Evolutionary conservation across 2,797 vertebrate genomes (phyloP).

Genomic region (Enteromius afrohamiltoni): DNA sequence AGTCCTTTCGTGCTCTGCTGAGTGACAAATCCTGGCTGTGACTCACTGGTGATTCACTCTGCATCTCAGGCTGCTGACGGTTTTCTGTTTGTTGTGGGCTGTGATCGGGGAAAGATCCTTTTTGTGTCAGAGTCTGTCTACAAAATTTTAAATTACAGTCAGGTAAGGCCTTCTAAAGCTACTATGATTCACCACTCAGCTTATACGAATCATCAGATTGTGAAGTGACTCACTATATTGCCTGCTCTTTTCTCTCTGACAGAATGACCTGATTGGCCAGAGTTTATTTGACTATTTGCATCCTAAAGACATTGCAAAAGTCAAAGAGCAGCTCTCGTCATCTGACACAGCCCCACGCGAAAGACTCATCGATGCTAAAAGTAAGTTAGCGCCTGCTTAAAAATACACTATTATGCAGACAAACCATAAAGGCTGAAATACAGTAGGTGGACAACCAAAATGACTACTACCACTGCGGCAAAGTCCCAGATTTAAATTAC

Average conservation of each 20-base stretch:
- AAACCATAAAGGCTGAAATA: neutral
- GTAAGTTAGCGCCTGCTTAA: constrained; percentile 69
- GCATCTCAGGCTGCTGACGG: constrained; percentile 87
- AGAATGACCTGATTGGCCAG: constrained; percentile 94
- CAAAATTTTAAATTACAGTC: constrained; percentile 94
- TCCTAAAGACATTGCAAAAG: constrained; percentile 96
- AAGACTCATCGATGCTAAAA: constrained; percentile 89
- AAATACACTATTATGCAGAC: neutral
- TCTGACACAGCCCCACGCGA: constrained; percentile 87
- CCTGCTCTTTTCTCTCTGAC: constrained; percentile 40
- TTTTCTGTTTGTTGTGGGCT: constrained; percentile 95
- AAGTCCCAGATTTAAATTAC: no score
- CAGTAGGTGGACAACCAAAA: no score
- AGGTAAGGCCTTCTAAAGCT: constrained; percentile 76
- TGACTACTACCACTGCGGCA: no score
- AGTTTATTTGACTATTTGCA: constrained; percentile 96
- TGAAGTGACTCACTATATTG: neutral
- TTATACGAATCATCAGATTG: neutral
- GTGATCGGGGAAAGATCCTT: constrained; percentile 94
- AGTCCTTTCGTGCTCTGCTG: neutral
- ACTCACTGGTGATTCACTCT: constrained; percentile 10
- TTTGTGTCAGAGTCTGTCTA: constrained; percentile 96
- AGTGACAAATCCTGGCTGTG: neutral
- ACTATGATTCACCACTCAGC: neutral
- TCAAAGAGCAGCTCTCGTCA: constrained; percentile 95